Percentiles rank a stretch among this genome's conserved stretches.
Evolutionary conservation across 2,888 invertebrate genomes (phyloP).

Genomic region (Nebria brevicollis): DNA sequence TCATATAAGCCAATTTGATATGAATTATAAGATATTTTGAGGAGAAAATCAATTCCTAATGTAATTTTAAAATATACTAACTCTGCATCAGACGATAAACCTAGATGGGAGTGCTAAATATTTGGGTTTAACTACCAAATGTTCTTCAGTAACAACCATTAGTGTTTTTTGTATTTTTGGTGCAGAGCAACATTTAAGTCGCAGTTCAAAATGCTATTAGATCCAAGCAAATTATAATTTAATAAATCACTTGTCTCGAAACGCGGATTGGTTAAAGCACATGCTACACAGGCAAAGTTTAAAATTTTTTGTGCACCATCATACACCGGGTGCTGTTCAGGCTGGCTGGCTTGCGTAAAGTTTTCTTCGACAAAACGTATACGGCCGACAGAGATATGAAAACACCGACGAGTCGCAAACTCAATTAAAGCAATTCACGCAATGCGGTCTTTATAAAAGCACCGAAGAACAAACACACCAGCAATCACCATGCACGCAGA

Average conservation of each 20-base stretch:
- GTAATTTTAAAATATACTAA: too few relatives aligned
- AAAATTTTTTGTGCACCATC: constrained; percentile 11
- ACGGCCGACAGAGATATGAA: constrained; percentile 49
- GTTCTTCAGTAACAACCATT: background rate
- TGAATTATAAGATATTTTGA: too few relatives aligned
- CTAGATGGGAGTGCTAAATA: too few relatives aligned
- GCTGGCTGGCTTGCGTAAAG: background rate
- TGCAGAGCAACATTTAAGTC: background rate
- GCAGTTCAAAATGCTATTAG: background rate
- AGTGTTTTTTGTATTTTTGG: background rate
- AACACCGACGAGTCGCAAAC: constrained; percentile 51
- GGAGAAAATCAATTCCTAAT: too few relatives aligned
- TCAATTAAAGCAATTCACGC: constrained; percentile 51
- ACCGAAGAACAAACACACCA: constrained; percentile 10
- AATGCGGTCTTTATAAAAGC: constrained; percentile 48
- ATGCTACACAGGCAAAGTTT: constrained; percentile 14
- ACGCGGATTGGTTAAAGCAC: background rate
- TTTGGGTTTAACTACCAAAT: background rate
- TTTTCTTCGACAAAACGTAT: constrained; percentile 42
- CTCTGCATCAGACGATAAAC: too few relatives aligned
- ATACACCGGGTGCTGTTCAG: background rate
- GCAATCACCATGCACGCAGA: background rate
- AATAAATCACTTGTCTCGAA: background rate
- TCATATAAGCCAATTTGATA: too few relatives aligned
- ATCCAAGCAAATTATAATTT: background rate